phyloP scores from a whole-genome alignment of 1,140 invertebrate species.

The Heterodera carotae region DNA sequence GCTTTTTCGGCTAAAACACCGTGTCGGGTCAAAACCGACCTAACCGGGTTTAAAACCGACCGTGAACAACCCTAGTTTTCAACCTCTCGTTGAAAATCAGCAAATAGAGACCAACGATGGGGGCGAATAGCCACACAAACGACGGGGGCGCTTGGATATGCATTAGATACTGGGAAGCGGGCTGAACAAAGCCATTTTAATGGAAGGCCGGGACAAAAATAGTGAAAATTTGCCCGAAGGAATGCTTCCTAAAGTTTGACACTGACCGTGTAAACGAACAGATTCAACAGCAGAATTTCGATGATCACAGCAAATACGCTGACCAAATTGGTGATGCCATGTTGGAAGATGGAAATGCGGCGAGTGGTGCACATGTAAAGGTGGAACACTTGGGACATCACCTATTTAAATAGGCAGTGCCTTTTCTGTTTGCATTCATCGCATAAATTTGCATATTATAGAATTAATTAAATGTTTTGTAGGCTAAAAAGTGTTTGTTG shows the following conservation, averaged over 20 bases:
- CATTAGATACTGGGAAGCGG: conserved; percentile 64
- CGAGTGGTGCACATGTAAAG: conserved; percentile 64
- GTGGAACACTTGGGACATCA: conserved; percentile 58
- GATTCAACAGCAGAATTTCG: conserved; percentile 60
- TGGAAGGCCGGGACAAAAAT: too few relatives aligned
- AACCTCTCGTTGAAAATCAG: conserved; percentile 51
- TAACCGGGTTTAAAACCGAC: too few relatives aligned
- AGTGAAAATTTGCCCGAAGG: too few relatives aligned
- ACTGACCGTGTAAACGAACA: conserved; percentile 58
- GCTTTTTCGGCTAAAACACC: too few relatives aligned
- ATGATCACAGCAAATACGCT: conserved; percentile 63
- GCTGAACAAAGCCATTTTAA: conserved; percentile 23
- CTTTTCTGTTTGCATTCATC: too few relatives aligned
- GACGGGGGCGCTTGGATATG: conserved; percentile 55
- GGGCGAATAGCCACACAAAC: conserved; percentile 55
- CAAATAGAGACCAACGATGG: conserved; percentile 55
- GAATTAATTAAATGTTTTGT: too few relatives aligned
- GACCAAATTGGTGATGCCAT: conserved; percentile 62
- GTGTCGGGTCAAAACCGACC: too few relatives aligned
- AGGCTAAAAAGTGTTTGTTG: too few relatives aligned
- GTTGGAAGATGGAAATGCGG: conserved; percentile 61
- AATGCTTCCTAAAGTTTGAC: too few relatives aligned
- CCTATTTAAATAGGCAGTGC: conserved; percentile 10
- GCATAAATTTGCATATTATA: too few relatives aligned
- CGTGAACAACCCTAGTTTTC: too few relatives aligned